Conservation (phyloP, 2,888 invertebrate genomes). For the Resseliella maxima region DNA sequence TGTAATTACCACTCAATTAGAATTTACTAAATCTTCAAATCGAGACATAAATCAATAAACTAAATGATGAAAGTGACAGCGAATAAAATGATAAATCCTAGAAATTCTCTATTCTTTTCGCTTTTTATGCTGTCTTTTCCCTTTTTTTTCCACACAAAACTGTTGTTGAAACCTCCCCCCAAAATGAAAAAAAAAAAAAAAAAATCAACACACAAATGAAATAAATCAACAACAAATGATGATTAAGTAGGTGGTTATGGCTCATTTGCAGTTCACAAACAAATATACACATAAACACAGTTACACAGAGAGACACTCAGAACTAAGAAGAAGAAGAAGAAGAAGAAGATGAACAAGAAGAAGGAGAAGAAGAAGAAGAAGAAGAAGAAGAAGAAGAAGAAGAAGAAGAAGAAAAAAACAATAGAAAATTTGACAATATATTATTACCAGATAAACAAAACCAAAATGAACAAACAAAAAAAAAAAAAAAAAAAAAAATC, state of each 20-base stretch:
- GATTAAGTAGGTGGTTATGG: neutral
- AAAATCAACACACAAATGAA: too few species aligned
- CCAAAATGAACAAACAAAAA: neutral
- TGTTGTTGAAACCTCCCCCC: neutral
- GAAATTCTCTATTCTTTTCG: neutral
- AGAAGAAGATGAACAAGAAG: too few species aligned
- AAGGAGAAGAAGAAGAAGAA: too few species aligned
- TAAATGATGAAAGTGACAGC: neutral
- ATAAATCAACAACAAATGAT: too few species aligned
- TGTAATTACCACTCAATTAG: neutral
- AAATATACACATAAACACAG: neutral
- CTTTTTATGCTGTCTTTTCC: neutral
- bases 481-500: neutral
- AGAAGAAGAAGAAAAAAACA: neutral
- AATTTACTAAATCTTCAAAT: neutral
- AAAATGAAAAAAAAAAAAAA: neutral
- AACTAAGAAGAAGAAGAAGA: too few species aligned
- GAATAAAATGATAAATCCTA: neutral
- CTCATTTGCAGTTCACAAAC: neutral
- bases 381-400: too few species aligned
- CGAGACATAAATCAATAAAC: neutral
- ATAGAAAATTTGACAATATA: conserved; percentile 37
- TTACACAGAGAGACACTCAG: too few species aligned
- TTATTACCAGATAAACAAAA: neutral
- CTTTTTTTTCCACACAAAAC: neutral